These are phyloP conservation scores for Crenichthys baileyi DNA, from an alignment of 2,797 vertebrate species.

Conservation along the genomic window DNA sequence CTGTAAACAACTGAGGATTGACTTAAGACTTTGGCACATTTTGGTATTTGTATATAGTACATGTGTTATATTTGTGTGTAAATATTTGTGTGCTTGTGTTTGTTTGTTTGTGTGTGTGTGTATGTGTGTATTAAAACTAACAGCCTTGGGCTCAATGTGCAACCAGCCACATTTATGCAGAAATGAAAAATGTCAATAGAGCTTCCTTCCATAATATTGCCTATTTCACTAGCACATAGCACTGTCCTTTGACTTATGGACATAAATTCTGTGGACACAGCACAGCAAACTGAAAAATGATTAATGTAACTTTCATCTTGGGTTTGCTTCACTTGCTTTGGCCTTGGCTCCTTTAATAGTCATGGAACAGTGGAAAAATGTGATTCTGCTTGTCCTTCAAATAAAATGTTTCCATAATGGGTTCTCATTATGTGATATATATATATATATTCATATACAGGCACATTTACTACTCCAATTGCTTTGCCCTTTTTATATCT, in stretches of 20 bases:
- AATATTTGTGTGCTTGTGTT: too few relatives aligned
- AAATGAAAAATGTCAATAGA: slow-evolving; percentile 72
- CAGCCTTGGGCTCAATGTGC: slow-evolving; percentile 56
- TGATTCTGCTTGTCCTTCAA: slow-evolving; percentile 76
- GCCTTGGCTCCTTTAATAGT: slow-evolving; percentile 75
- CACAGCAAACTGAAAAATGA: slow-evolving; percentile 69
- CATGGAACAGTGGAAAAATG: slow-evolving; percentile 58
- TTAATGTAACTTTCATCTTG: slow-evolving; percentile 74
- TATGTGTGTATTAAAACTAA: slow-evolving; percentile 16
- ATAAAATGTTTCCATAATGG: slow-evolving; percentile 65
- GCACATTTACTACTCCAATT: slow-evolving; percentile 23
- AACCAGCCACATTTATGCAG: slow-evolving; percentile 66
- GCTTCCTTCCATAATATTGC: slow-evolving; percentile 66
- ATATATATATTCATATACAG: slow-evolving; percentile 19
- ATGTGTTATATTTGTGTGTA: not conserved
- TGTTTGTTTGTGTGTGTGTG: too few relatives aligned
- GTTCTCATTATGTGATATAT: slow-evolving; percentile 39
- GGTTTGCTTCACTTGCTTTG: slow-evolving; percentile 72
- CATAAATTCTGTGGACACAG: slow-evolving; percentile 63
- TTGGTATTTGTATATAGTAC: not conserved
- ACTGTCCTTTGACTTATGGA: slow-evolving; percentile 62
- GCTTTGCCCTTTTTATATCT: slow-evolving; percentile 49
- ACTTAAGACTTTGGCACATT: not conserved
- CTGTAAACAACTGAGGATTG: not conserved
- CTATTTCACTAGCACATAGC: slow-evolving; percentile 62